phyloP scores from a whole-genome alignment of 2,797 vertebrate species.

The Acestrorhynchus altus region DNA sequence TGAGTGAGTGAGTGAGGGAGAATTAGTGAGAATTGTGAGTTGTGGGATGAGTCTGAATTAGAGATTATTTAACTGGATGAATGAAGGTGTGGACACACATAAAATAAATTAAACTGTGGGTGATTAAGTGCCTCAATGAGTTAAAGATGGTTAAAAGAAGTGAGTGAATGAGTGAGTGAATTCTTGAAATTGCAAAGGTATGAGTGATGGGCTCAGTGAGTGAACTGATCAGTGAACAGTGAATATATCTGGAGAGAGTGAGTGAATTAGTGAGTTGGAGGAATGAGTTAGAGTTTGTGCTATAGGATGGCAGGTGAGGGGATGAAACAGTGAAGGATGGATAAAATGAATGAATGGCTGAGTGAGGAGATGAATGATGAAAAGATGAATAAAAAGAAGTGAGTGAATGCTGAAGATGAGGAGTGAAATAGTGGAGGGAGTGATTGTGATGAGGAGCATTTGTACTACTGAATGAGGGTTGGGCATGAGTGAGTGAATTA shows the following conservation, averaged over 20 bases:
- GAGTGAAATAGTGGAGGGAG: neutral
- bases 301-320: slow-evolving; percentile 11
- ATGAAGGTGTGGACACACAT: no score
- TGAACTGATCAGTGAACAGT: neutral
- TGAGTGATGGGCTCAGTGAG: neutral
- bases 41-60: no score
- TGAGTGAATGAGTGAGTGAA: neutral
- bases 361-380: neutral
- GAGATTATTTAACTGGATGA: no score
- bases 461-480: no score
- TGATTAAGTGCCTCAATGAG: no score
- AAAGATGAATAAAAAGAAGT: neutral
- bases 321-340: neutral
- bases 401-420: slow-evolving; percentile 10
- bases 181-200: no score
- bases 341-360: neutral
- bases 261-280: neutral
- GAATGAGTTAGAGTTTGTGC: neutral
- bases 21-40: no score
- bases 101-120: no score
- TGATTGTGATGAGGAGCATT: no score
- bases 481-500: no score
- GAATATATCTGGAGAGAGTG: neutral
- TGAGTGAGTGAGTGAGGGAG: neutral
- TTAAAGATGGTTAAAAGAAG: no score